Conservation (phyloP, 2,797 vertebrate species). For the Malurus leucopterus region DNA sequence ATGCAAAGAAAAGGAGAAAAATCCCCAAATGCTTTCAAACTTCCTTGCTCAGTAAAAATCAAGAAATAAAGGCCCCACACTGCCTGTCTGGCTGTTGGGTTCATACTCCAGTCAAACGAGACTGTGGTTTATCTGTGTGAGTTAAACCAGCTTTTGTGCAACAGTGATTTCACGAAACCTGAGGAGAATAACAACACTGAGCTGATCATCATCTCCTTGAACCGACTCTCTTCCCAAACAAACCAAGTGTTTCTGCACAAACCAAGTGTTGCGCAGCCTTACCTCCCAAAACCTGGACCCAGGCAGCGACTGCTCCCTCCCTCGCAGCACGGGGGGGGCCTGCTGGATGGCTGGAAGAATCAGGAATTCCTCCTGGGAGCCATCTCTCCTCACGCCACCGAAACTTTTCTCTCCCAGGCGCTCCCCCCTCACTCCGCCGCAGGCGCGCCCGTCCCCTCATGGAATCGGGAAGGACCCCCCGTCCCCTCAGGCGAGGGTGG, state of each 20-base stretch:
- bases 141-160: accelerated
- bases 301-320: accelerated
- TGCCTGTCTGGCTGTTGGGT: accelerated
- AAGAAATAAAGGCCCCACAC: not conserved
- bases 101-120: accelerated
- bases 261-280: accelerated
- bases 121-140: not conserved
- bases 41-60: not conserved
- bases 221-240: accelerated
- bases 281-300: not conserved
- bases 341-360: accelerated
- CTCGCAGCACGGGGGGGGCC: accelerated
- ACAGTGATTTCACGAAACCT: not conserved
- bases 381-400: accelerated
- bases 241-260: accelerated
- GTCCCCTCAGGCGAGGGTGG: accelerated
- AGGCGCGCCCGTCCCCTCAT: accelerated
- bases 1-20: not conserved
- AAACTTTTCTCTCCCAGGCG: accelerated
- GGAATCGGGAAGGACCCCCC: accelerated
- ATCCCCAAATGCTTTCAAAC: not conserved
- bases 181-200: too few relatives aligned
- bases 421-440: accelerated
- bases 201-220: accelerated
- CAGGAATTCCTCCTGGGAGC: accelerated